Conservation (phyloP, 30 jellyfish, hydroid and myxozoan species). For the Cassiopea andromeda region DNA sequence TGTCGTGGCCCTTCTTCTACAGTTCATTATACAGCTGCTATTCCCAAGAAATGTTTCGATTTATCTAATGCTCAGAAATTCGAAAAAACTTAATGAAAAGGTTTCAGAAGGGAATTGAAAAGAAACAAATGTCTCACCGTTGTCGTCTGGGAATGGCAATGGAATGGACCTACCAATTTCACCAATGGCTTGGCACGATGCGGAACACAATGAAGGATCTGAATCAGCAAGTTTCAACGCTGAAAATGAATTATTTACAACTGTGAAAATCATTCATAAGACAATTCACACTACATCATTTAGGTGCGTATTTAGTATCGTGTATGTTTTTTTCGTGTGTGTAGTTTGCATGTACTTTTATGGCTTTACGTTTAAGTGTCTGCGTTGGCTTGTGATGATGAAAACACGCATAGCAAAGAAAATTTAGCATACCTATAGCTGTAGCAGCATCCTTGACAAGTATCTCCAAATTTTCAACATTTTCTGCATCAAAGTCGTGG, state of each 20-base stretch:
- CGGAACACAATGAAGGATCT: slow-evolving; percentile 34
- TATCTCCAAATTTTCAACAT: not conserved
- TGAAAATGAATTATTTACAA: slow-evolving; percentile 5
- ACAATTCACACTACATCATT: too few relatives aligned
- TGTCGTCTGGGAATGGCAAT: slow-evolving; percentile 59
- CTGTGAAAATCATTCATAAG: too few relatives aligned
- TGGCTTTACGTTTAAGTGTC: too few relatives aligned
- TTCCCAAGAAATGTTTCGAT: too few relatives aligned
- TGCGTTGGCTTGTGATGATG: too few relatives aligned
- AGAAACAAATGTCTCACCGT: slow-evolving; percentile 3
- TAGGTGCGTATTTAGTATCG: too few relatives aligned
- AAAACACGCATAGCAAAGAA: too few relatives aligned
- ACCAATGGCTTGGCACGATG: slow-evolving; percentile 88
- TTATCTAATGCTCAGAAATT: too few relatives aligned
- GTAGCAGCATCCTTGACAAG: slow-evolving; percentile 32
- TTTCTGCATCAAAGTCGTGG: not conserved
- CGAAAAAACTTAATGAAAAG: not conserved
- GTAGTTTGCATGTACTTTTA: too few relatives aligned
- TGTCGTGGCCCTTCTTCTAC: too few relatives aligned
- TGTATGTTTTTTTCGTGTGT: too few relatives aligned
- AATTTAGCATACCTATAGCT: slow-evolving; percentile 31
- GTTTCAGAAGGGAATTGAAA: not conserved
- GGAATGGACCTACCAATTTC: slow-evolving; percentile 65
- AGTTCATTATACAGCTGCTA: too few relatives aligned
- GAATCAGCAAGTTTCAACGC: slow-evolving; percentile 51